Percentiles rank a stretch among this genome's conserved stretches.
Evolutionary conservation across 2,888 invertebrate genomes (phyloP).

Genomic region (Rosalia funebris): DNA sequence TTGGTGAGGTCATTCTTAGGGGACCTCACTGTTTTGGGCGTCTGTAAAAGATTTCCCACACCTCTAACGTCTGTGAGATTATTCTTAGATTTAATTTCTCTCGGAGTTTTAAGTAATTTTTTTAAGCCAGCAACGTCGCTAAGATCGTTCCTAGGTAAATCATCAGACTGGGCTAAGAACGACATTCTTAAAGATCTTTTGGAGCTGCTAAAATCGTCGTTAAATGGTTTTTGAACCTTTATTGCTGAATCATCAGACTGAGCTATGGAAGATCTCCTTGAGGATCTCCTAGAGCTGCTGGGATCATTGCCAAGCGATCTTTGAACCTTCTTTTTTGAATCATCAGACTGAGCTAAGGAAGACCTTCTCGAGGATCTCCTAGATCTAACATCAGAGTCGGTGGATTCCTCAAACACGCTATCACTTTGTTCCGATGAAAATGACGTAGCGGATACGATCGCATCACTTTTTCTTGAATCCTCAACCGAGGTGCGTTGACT

Average conservation of each 20-base stretch:
- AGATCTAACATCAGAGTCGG: not conserved
- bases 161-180: not conserved
- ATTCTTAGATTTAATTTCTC: conserved; percentile 40
- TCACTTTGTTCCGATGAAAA: conserved; percentile 1
- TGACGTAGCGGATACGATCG: not conserved
- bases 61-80: conserved; percentile 44
- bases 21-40: conserved; percentile 3
- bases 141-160: conserved; percentile 34
- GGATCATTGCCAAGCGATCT: conserved; percentile 34
- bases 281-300: conserved; percentile 11
- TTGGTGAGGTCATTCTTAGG: conserved; percentile 20
- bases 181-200: conserved; percentile 3
- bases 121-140: conserved; percentile 32
- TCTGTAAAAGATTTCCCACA: conserved; percentile 40
- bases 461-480: not conserved
- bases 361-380: conserved; percentile 6
- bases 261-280: conserved; percentile 1
- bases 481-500: not conserved
- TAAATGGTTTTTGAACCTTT: not conserved
- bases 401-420: not conserved
- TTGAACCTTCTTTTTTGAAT: not conserved
- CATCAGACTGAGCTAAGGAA: not conserved
- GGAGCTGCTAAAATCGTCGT: not conserved
- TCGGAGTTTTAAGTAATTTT: conserved; percentile 37
- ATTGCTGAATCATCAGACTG: not conserved